Percentiles rank a stretch among this genome's conserved stretches.
Conservation (phyloP, 2,888 invertebrate species). For the Ectemnius cavifrons region DNA sequence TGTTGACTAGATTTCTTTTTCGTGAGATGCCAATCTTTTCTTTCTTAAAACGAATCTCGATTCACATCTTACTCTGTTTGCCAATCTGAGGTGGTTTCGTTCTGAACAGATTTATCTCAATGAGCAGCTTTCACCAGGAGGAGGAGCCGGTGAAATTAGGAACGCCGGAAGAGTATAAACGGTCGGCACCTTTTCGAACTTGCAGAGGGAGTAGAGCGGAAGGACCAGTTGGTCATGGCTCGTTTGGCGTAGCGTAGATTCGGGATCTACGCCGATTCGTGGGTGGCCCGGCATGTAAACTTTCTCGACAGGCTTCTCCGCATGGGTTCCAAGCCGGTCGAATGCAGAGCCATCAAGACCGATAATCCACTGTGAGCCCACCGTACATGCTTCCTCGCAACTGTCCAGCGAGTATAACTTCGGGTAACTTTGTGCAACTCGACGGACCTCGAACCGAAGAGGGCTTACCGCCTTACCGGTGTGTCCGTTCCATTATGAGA, state of each 20-base stretch:
- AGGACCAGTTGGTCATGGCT: conserved; percentile 31
- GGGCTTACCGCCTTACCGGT: conserved; percentile 28
- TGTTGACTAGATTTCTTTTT: too few relatives aligned
- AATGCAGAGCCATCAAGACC: conserved; percentile 56
- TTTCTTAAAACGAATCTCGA: too few relatives aligned
- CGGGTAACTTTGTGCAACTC: conserved; percentile 60
- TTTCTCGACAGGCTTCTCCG: conserved; percentile 32
- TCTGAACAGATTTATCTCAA: background rate
- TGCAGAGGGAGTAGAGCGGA: conserved; percentile 5
- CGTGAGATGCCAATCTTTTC: too few relatives aligned
- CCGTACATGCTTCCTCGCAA: conserved; percentile 29
- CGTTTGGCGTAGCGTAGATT: background rate
- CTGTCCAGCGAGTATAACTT: conserved; percentile 25
- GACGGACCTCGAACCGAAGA: background rate
- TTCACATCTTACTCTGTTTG: background rate
- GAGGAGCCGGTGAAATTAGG: background rate
- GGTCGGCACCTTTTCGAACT: conserved; percentile 1
- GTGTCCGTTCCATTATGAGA: conserved; percentile 47
- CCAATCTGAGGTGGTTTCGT: background rate
- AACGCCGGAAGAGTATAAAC: conserved; percentile 10
- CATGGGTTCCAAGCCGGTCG: conserved; percentile 37
- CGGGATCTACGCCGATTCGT: conserved; percentile 24
- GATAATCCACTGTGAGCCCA: conserved; percentile 58
- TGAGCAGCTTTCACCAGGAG: background rate
- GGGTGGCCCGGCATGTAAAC: conserved; percentile 51